Conservation (phyloP, 2,888 invertebrate genomes). For the Ophonus ardosiacus region DNA sequence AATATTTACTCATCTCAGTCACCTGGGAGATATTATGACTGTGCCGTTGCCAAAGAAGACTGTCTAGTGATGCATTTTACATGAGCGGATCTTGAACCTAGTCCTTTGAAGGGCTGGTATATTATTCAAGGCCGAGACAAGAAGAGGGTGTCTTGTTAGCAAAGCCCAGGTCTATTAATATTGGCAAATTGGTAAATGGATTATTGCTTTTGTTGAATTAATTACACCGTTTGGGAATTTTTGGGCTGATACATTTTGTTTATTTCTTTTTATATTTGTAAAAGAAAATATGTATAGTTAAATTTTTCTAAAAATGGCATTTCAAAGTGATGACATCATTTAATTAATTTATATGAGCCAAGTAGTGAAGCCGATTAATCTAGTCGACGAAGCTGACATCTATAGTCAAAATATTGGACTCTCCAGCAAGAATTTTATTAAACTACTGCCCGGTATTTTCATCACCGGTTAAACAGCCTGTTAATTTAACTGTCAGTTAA, state of each 20-base stretch:
- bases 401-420: no score
- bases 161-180: constrained; percentile 2
- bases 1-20: constrained; percentile 13
- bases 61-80: constrained; percentile 44
- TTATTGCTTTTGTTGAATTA: constrained; percentile 24
- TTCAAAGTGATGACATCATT: not conserved
- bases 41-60: not conserved
- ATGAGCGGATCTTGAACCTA: constrained; percentile 45
- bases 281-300: no score
- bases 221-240: not conserved
- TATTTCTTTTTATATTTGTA: no score
- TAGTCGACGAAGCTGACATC: no score
- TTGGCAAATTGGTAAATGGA: constrained; percentile 19
- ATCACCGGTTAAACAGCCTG: no score
- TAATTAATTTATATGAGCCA: not conserved
- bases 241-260: no score
- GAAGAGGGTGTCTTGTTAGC: not conserved
- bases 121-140: constrained; percentile 40
- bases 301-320: no score
- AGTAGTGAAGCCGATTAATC: no score
- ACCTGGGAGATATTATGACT: not conserved
- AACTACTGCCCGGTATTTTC: no score
- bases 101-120: constrained; percentile 9
- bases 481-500: no score
- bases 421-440: no score